Conservation (phyloP, 2,113 vertebrate species). For the Macheiramphus alcinus region DNA sequence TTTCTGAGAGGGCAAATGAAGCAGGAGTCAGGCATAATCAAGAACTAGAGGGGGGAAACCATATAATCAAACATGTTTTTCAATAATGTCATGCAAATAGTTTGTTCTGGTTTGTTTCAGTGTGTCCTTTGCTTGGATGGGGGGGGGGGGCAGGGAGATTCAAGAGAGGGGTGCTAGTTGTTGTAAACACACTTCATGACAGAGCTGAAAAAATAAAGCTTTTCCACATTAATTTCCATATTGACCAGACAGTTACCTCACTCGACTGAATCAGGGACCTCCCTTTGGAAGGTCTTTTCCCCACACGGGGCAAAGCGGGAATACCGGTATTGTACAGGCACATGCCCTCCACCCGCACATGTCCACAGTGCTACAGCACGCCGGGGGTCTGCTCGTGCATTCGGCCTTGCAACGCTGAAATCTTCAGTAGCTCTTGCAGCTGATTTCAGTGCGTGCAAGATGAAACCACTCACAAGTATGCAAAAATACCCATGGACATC, state of each 20-base stretch:
- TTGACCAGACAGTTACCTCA: neutral
- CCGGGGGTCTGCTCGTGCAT: fast-evolving
- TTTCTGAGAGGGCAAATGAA: conserved; percentile 3
- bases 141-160: too few species aligned
- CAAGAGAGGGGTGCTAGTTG: fast-evolving
- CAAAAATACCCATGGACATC: neutral
- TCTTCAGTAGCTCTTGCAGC: neutral
- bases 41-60: neutral
- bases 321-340: neutral
- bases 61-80: neutral
- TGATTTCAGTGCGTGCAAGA: neutral
- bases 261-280: neutral
- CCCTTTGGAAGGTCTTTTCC: neutral
- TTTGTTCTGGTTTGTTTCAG: neutral
- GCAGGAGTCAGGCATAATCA: neutral
- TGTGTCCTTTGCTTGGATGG: neutral
- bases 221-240: neutral
- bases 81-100: neutral
- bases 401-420: neutral
- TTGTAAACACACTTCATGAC: neutral
- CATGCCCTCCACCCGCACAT: neutral
- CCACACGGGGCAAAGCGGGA: neutral
- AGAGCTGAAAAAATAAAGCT: neutral
- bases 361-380: neutral
- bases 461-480: neutral